Conservation (phyloP, 2,888 invertebrate genomes). For the Drosophila mayaguana region DNA sequence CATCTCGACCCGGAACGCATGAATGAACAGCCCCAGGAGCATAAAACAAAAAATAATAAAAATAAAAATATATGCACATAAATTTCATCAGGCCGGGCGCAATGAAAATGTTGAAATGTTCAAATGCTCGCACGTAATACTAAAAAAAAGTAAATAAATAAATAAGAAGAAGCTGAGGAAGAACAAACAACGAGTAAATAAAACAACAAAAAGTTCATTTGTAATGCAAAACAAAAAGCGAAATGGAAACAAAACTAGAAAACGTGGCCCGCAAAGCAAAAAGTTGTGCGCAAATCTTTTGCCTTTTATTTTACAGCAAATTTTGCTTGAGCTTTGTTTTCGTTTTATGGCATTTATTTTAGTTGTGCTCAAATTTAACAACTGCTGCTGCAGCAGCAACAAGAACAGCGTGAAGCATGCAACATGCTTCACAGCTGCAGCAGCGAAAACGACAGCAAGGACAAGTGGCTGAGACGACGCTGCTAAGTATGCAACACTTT, state of each 20-base stretch:
- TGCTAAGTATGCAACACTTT: conserved; percentile 72
- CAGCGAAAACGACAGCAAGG: conserved; percentile 52
- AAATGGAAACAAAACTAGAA: conserved; percentile 44
- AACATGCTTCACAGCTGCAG: conserved; percentile 4
- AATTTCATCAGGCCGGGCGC: conserved; percentile 66
- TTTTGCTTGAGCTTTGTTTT: conserved; percentile 21
- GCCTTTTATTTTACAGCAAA: conserved; percentile 2
- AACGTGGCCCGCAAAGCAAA: conserved; percentile 37
- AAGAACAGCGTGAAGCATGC: background rate
- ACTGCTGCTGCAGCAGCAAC: conserved; percentile 37
- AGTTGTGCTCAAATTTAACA: conserved; percentile 64
- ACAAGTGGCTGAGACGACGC: conserved; percentile 65
- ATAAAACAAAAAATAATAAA: conserved; percentile 9
- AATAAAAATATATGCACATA: conserved; percentile 66
- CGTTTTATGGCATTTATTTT: conserved; percentile 46
- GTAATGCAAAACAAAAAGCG: conserved; percentile 67
- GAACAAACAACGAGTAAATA: conserved; percentile 6
- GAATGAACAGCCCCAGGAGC: conserved; percentile 59
- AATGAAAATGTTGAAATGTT: conserved; percentile 74
- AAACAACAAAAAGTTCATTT: conserved; percentile 54
- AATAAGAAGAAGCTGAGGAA: conserved; percentile 12
- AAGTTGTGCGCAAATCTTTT: conserved; percentile 18
- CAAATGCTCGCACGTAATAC: conserved; percentile 70
- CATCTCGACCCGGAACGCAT: conserved; percentile 62
- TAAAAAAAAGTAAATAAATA: conserved; percentile 35